Conservation (phyloP, 2,113 vertebrate species). For the Cyanoderma ruficeps region DNA sequence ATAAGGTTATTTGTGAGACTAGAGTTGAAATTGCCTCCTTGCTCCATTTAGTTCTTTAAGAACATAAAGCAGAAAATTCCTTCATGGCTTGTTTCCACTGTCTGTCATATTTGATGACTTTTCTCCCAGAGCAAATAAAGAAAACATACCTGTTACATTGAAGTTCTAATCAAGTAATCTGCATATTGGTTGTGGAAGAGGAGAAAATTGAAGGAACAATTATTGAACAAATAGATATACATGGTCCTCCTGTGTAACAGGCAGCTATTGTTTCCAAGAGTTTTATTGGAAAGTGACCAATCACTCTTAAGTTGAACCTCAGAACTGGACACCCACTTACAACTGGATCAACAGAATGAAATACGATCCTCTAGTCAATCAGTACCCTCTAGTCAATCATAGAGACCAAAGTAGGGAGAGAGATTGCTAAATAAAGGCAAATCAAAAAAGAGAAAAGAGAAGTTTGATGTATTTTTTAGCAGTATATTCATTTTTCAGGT, state of each 20-base stretch:
- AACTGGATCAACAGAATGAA: background rate
- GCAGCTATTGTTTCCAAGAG: background rate
- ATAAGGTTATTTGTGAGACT: background rate
- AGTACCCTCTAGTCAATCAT: background rate
- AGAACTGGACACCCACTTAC: background rate
- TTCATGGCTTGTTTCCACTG: background rate
- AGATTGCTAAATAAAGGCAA: background rate
- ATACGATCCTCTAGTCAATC: background rate
- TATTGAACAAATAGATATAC: background rate
- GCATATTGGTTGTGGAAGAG: background rate
- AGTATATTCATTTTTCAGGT: background rate
- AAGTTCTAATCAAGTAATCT: background rate
- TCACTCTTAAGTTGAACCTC: background rate
- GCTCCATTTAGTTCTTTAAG: background rate
- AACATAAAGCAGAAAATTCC: background rate
- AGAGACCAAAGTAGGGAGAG: background rate
- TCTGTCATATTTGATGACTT: background rate
- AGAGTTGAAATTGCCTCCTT: conserved; percentile 26
- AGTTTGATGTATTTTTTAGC: background rate
- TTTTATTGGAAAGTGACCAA: background rate
- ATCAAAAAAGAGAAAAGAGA: background rate
- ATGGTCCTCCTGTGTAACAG: background rate
- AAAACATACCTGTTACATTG: background rate
- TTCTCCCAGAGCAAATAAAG: background rate
- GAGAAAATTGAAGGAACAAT: background rate